Conservation (phyloP, 2,888 invertebrate species). For the Agonum fuliginosum region DNA sequence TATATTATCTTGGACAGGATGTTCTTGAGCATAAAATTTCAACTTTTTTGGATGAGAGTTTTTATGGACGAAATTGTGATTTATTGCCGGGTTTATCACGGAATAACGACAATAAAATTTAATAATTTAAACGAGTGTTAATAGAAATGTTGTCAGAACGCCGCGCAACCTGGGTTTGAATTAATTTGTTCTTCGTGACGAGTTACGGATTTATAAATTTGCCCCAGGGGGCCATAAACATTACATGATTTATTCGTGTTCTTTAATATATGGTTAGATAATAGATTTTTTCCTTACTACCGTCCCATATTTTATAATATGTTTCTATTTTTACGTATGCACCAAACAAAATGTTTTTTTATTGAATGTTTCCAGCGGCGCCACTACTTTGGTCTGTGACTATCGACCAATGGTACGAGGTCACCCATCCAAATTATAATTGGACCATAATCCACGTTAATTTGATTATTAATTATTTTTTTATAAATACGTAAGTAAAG, state of each 20-base stretch:
- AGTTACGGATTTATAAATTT: constrained; percentile 13
- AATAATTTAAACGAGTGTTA: constrained; percentile 34
- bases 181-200: constrained; percentile 18
- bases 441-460: too few species aligned
- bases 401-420: too few species aligned
- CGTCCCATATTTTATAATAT: constrained; percentile 17
- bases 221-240: constrained; percentile 25
- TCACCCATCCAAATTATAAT: too few species aligned
- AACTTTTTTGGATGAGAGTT: constrained; percentile 1
- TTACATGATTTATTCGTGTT: constrained; percentile 12
- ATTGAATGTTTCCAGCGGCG: too few species aligned
- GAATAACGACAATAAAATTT: constrained; percentile 44
- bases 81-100: constrained; percentile 25
- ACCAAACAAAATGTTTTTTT: not conserved
- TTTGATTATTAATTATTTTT: too few species aligned
- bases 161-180: not conserved
- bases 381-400: too few species aligned
- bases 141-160: constrained; percentile 16
- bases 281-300: constrained; percentile 23
- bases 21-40: constrained; percentile 7
- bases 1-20: constrained; percentile 48
- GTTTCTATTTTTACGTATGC: too few species aligned
- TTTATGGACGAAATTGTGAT: constrained; percentile 17
- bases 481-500: too few species aligned
- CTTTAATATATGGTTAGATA: constrained; percentile 29